Evolutionary conservation across 1,140 invertebrate genomes (phyloP), one percentile per base, ranked within the genome.

Genomic region (Anastrepha ludens): DNA sequence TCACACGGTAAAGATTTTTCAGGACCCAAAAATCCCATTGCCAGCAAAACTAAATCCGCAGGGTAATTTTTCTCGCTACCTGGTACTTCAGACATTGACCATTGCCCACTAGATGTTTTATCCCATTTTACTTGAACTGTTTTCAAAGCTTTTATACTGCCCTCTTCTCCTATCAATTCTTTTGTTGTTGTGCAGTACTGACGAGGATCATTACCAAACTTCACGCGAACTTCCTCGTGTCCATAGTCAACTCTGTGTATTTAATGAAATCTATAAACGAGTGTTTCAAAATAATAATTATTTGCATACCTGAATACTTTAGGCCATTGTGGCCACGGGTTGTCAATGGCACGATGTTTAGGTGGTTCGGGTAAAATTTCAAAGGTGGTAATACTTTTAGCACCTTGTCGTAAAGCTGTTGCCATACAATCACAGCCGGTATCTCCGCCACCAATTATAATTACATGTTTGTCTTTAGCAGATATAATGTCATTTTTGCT

Each of bases 361-460:
- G 98, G 97, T 41, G 99, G 99, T 91, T 98, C 96, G 0, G 99
- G 98, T 67, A 99, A 94, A 91, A 99, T 99, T 95, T 99, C 99
- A 94, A 99, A 99, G 9, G 98, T 97, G 2, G 97, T 98, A 88
- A 99, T 98, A 62, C 96, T 97, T 90, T 97, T 98, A n/a, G 99
- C 99, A 64, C 98, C 98, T 95, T 99, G 98, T 91, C 99, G 95
- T 15, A 99, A 95, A 3, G 98, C 98, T 2, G 99, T 99, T 62
- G 97, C 99, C 93, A 99, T 99, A 92, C 99, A 99, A 95, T 99
- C 99, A 94, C 98, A 99, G 0, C 99, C 99, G n/a, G 99, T 99
- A 93, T 99, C 99, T 47, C 99, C 99, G 15, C 99, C 99, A 39
- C 99, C 99, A 90, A 99, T 98, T 87, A 99, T 96, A 88, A 99